These are phyloP conservation scores for Drosophila parthenogenetica DNA, from an alignment of 2,888 invertebrate species.

Conservation along the genomic window DNA sequence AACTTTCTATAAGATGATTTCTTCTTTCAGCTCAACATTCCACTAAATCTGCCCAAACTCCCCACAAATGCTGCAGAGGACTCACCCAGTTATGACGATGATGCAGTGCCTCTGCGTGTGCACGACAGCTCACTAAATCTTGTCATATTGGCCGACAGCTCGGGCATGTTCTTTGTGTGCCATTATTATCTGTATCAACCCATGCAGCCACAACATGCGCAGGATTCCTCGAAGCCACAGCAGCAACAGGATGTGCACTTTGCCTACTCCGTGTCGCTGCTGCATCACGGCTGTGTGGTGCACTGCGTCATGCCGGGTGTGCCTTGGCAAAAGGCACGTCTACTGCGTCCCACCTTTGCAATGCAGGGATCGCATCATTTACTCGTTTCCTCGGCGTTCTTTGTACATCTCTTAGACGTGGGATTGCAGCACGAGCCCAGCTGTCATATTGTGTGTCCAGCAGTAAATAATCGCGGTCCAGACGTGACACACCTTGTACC, in stretches of 20 bases:
- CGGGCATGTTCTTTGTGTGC: conserved; percentile 91
- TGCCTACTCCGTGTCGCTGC: conserved; percentile 92
- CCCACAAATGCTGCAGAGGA: conserved; percentile 86
- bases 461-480: conserved; percentile 85
- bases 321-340: conserved; percentile 91
- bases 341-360: conserved; percentile 91
- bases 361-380: conserved; percentile 92
- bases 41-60: conserved; percentile 91
- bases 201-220: conserved; percentile 85
- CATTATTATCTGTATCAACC: conserved; percentile 94
- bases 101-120: conserved; percentile 91
- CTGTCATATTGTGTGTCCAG: conserved; percentile 90
- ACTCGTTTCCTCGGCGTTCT: conserved; percentile 92
- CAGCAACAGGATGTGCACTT: conserved; percentile 88
- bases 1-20: too few species aligned
- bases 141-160: conserved; percentile 90
- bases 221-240: conserved; percentile 62
- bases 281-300: conserved; percentile 93
- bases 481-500: conserved; percentile 88
- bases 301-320: conserved; percentile 93
- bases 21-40: conserved; percentile 90
- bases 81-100: conserved; percentile 89
- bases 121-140: conserved; percentile 93
- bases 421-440: conserved; percentile 93
- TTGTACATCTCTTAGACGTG: conserved; percentile 94